A percentile compares a stretch with the other conserved stretches of the same genome.
Conservation (phyloP, 2,113 vertebrate species). For the Hippocampus comes region DNA sequence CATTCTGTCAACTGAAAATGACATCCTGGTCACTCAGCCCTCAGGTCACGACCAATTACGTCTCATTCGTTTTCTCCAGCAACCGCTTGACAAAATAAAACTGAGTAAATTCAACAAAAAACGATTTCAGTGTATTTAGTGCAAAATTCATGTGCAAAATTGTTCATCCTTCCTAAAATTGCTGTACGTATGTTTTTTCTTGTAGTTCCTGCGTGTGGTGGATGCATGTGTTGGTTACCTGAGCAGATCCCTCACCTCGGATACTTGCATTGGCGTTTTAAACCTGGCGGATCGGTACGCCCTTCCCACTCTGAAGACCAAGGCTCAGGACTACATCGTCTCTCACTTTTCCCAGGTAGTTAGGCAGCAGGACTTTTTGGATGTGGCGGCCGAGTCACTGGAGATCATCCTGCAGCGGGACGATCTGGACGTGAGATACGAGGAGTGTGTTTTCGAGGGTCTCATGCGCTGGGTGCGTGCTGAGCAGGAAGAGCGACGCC, state of each 20-base stretch:
- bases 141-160: neutral
- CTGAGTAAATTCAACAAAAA: too few relatives aligned
- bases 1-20: too few relatives aligned
- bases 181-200: constrained; percentile 1
- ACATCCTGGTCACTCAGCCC: too few relatives aligned
- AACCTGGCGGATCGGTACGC: constrained; percentile 84
- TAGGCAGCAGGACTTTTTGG: constrained; percentile 83
- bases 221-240: constrained; percentile 88
- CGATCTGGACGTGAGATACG: constrained; percentile 83
- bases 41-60: too few relatives aligned
- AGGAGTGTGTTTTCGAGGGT: constrained; percentile 87
- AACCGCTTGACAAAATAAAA: too few relatives aligned
- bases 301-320: constrained; percentile 75
- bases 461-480: constrained; percentile 87
- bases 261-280: constrained; percentile 89
- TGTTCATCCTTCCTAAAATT: neutral
- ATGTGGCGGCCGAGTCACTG: constrained; percentile 80
- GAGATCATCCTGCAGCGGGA: constrained; percentile 80
- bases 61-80: too few relatives aligned
- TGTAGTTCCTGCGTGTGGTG: constrained; percentile 88
- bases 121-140: too few relatives aligned
- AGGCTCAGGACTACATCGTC: constrained; percentile 83
- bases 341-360: constrained; percentile 85
- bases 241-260: constrained; percentile 82
- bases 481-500: constrained; percentile 68